Percentiles rank a stretch among this genome's conserved stretches.
Conservation (phyloP, 2,888 invertebrate genomes). For the Kuschelorhynchus macadamiae region DNA sequence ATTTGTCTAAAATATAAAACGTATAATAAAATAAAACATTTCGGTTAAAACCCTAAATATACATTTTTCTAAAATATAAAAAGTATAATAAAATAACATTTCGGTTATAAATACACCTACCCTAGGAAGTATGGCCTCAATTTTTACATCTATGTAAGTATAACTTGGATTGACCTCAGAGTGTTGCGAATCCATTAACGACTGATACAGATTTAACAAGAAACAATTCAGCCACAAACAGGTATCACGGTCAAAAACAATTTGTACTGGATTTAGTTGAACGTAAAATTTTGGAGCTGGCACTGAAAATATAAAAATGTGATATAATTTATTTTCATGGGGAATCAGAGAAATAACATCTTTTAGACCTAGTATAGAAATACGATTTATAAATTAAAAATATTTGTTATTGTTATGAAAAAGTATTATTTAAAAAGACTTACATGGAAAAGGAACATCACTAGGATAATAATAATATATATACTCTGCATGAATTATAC, state of each 20-base stretch:
- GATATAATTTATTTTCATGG: no score
- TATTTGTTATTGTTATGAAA: no score
- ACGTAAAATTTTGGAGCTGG: conserved; percentile 94
- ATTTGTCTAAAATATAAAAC: no score
- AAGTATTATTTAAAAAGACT: conserved; percentile 68
- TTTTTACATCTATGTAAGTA: conserved; percentile 86
- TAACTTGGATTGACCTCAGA: conserved; percentile 65
- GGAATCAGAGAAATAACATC: no score
- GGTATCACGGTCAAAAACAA: conserved; percentile 90
- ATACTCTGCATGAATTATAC: conserved; percentile 95
- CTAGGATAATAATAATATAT: conserved; percentile 97
- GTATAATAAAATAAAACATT: no score
- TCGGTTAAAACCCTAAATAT: no score
- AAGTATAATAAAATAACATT: no score
- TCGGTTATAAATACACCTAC: no score
- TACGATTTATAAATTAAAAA: no score
- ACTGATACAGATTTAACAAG: conserved; percentile 87
- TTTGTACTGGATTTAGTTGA: conserved; percentile 90
- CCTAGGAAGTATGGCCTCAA: conserved; percentile 95
- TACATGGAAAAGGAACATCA: conserved; percentile 89
- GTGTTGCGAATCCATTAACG: conserved; percentile 73
- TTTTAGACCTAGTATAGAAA: no score
- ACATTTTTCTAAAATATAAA: no score
- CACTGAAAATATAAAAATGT: conserved; percentile 73
- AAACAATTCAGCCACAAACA: conserved; percentile 96